A percentile compares a stretch with the other conserved stretches of the same genome.
These are phyloP conservation scores for Rhinopomastus cyanomelas DNA, from an alignment of 2,113 vertebrate genomes.

Conservation along the genomic window DNA sequence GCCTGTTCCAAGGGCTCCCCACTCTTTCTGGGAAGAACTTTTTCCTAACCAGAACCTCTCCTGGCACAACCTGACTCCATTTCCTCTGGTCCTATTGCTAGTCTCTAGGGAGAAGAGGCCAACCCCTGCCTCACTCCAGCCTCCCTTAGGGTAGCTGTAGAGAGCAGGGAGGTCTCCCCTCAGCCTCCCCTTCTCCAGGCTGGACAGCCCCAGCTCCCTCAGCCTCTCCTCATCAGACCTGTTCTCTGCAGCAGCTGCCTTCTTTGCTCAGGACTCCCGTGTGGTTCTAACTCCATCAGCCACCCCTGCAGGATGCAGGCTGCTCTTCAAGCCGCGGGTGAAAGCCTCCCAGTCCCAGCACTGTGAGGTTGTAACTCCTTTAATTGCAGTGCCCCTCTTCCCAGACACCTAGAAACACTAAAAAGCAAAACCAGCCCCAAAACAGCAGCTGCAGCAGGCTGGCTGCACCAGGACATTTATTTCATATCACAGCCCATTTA, in stretches of 20 bases:
- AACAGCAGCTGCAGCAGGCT: not conserved
- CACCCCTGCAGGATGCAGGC: not conserved
- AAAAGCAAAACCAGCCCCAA: not conserved
- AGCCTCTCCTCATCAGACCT: too few species aligned
- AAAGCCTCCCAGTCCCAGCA: not conserved
- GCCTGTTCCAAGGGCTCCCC: too few species aligned
- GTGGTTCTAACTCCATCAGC: not conserved
- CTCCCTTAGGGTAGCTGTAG: too few species aligned
- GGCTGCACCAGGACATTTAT: constrained; percentile 53
- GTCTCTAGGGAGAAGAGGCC: too few species aligned
- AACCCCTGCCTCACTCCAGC: too few species aligned
- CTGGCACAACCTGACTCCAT: too few species aligned
- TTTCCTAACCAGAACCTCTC: too few species aligned
- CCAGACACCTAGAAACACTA: not conserved
- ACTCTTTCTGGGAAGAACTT: too few species aligned
- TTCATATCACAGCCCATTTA: constrained; percentile 70
- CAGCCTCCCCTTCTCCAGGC: too few species aligned
- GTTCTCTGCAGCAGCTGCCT: accelerated
- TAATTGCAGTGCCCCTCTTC: not conserved
- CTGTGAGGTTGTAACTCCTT: not conserved
- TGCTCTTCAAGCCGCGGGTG: not conserved
- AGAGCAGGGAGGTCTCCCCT: too few species aligned
- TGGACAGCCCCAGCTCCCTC: too few species aligned
- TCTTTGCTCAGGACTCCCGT: not conserved
- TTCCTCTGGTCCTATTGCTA: too few species aligned